These are phyloP conservation scores for Chrysotoxum bicinctum DNA, from an alignment of 2,888 invertebrate genomes.

Conservation along the genomic window DNA sequence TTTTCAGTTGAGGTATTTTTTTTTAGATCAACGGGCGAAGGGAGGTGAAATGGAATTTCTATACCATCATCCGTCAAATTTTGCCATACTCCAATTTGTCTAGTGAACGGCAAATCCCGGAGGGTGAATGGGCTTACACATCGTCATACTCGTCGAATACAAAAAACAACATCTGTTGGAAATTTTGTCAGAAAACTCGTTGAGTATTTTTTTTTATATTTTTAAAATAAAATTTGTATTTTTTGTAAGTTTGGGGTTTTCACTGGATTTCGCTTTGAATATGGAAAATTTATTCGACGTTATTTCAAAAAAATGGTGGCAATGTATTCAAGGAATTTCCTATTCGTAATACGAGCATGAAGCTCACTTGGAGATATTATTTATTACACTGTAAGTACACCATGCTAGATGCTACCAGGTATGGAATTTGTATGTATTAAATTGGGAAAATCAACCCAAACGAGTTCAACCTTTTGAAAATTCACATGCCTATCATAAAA, in stretches of 20 bases:
- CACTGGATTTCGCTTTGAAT: neutral
- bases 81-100: constrained; percentile 61
- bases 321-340: neutral
- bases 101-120: constrained; percentile 37
- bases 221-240: neutral
- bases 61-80: constrained; percentile 65
- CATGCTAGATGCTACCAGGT: too few species aligned
- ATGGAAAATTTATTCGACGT: constrained; percentile 6
- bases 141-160: constrained; percentile 23
- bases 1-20: neutral
- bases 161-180: constrained; percentile 58
- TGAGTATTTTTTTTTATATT: neutral
- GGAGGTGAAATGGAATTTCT: constrained; percentile 58
- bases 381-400: too few species aligned
- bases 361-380: too few species aligned
- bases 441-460: too few species aligned
- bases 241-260: neutral
- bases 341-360: too few species aligned
- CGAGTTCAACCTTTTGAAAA: too few species aligned
- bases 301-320: neutral
- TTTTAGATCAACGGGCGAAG: neutral
- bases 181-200: constrained; percentile 32
- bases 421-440: too few species aligned
- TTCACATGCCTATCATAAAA: too few species aligned
- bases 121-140: constrained; percentile 49